Conservation (phyloP, 2,888 invertebrate species). For the Rotaria socialis region DNA sequence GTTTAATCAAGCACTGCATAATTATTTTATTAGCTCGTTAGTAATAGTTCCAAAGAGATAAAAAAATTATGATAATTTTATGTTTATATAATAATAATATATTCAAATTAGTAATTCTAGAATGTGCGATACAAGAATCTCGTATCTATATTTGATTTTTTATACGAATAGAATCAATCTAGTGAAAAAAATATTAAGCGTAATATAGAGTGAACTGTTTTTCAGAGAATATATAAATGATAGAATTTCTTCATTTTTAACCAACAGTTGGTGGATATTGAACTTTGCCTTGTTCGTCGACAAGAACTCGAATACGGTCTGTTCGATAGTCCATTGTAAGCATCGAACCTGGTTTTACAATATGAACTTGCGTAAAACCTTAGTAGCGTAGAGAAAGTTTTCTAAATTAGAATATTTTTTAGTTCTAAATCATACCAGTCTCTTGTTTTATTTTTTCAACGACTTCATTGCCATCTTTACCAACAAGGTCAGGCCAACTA, state of each 20-base stretch:
- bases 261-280: neutral
- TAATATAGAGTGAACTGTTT: no score
- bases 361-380: neutral
- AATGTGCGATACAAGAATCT: no score
- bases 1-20: no score
- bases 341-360: neutral
- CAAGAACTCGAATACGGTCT: neutral
- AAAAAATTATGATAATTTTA: no score
- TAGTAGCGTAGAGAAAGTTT: neutral
- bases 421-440: neutral
- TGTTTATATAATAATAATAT: no score
- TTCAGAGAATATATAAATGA: no score
- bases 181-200: no score
- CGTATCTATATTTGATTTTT: no score
- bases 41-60: no score
- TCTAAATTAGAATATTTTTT: neutral
- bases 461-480: conserved; percentile 7
- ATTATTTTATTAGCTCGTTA: no score
- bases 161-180: no score
- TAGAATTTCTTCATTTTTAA: neutral
- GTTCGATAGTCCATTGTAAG: neutral
- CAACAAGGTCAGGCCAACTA: neutral
- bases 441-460: neutral
- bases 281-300: neutral
- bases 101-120: no score